Conservation (phyloP, 2,797 vertebrate genomes). For the Emydoidea blandingii region DNA sequence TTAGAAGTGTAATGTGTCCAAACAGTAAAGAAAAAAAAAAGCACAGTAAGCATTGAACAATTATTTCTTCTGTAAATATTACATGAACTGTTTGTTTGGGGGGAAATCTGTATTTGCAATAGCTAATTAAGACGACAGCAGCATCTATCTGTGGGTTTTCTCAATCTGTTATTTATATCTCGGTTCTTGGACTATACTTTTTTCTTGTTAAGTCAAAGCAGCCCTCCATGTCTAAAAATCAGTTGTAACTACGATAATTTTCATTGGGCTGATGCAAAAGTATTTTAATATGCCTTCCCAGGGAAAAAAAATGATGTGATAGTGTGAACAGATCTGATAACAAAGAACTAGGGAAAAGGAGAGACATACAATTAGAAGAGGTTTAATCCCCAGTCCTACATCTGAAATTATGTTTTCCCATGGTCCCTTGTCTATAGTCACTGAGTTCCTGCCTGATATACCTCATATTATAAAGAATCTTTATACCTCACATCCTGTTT, state of each 20-base stretch:
- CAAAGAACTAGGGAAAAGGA: not conserved
- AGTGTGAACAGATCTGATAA: not conserved
- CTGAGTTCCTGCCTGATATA: conserved; percentile 6
- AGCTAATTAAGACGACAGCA: not conserved
- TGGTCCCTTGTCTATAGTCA: not conserved
- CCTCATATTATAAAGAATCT: not conserved
- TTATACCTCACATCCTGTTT: not conserved
- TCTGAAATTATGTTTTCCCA: not conserved
- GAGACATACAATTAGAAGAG: not conserved
- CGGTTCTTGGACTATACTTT: not conserved
- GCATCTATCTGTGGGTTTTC: not conserved
- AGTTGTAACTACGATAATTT: not conserved
- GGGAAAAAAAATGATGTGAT: not conserved
- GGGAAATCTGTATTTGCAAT: not conserved
- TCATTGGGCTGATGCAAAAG: not conserved
- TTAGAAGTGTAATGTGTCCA: not conserved
- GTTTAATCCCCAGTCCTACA: not conserved
- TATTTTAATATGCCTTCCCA: not conserved
- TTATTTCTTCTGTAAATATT: not conserved
- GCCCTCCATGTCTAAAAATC: not conserved
- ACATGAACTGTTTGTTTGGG: not conserved
- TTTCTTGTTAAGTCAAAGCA: not conserved
- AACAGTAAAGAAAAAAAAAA: not conserved
- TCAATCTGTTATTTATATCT: not conserved
- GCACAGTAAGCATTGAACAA: not conserved